Evolutionary conservation across 2,888 invertebrate genomes (phyloP), one percentile per base, ranked within the genome.

Genomic region (Pristionchus mayeri): DNA sequence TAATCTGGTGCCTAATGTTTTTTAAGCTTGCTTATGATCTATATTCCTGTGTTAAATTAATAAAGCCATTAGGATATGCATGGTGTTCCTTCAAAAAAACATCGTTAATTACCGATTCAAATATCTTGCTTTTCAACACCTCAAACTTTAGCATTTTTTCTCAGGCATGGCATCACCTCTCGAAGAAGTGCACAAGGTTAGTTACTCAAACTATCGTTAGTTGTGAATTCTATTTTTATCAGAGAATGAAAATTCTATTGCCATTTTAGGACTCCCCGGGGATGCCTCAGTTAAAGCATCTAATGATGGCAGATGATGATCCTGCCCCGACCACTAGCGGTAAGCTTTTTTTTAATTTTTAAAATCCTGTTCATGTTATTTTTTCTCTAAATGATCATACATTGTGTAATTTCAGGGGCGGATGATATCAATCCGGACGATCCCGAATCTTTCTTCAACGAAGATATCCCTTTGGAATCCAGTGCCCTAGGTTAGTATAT

Each of bases 201-300:
- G 44, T 18, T 54, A 18, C n/a, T n/a, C n/a, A 21, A 16, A 1
- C 7, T 63, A 18, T 63, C 63, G 34, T 34, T 44, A 44, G 44
- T 6, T 13, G 44, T 9, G 44, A 13, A 44, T 44, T 13, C 7
- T 6, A 13, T 9, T 13, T 44, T 44, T 13, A 9, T 44, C 44
- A 44, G 13, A 44, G 44, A 44, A 13, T 44, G 13, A 9, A 13
- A 13, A 44, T 13, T 44, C 6, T 9, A 6, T 44, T 44, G 7
- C 13, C 13, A 44, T 24, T 21, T 11, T 16, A 63, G 60, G 81
- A 82, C 30, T 82, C 81, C 21, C 81, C 81, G 9, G 81, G 63
- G 0, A 82, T 82, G 81, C 81, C 81, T 6, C 81, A 82, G 30
- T 21, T 82, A 48, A 82, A 82, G 63, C 81, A 82, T 30, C 81